A percentile compares a stretch with the other conserved stretches of the same genome.
phyloP scores from a whole-genome alignment of 2,888 invertebrate genomes.

The Quadriops clusia region DNA sequence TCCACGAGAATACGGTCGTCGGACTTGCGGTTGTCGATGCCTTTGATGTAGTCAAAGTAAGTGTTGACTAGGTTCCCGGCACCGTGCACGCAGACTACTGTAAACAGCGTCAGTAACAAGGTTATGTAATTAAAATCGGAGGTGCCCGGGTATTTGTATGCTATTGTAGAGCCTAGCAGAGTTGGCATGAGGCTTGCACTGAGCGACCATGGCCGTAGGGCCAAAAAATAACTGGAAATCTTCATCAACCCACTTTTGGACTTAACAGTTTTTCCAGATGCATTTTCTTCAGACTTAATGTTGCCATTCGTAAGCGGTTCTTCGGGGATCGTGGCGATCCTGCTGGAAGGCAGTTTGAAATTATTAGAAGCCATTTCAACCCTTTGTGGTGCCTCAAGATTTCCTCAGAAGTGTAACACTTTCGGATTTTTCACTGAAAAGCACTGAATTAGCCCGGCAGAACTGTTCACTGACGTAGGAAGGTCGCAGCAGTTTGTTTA shows the following conservation, averaged over 20 bases:
- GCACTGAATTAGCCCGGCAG: too few relatives aligned
- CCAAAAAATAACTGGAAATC: slow-evolving; percentile 76
- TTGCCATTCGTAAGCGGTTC: slow-evolving; percentile 8
- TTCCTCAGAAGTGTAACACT: too few relatives aligned
- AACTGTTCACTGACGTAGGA: too few relatives aligned
- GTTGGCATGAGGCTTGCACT: slow-evolving; percentile 88
- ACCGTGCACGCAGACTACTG: slow-evolving; percentile 85
- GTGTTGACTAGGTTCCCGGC: slow-evolving; percentile 96
- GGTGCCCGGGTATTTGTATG: slow-evolving; percentile 66
- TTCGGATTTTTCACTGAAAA: too few relatives aligned
- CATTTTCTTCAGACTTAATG: slow-evolving; percentile 2
- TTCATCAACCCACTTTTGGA: slow-evolving; percentile 58
- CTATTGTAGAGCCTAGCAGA: slow-evolving; percentile 76
- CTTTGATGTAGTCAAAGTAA: slow-evolving; percentile 89
- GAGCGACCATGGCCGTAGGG: slow-evolving; percentile 87
- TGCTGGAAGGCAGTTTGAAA: slow-evolving; percentile 10
- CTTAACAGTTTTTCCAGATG: too few relatives aligned
- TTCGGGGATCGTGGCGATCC: too few relatives aligned
- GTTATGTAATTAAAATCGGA: slow-evolving; percentile 67
- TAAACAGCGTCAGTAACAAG: slow-evolving; percentile 70
- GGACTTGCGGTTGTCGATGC: slow-evolving; percentile 89
- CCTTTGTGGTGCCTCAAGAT: too few relatives aligned
- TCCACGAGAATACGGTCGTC: slow-evolving; percentile 94
- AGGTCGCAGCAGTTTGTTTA: too few relatives aligned
- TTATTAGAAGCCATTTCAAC: too few relatives aligned